Conservation (phyloP, 1,140 invertebrate genomes). For the Rhagoletis zephyria region DNA sequence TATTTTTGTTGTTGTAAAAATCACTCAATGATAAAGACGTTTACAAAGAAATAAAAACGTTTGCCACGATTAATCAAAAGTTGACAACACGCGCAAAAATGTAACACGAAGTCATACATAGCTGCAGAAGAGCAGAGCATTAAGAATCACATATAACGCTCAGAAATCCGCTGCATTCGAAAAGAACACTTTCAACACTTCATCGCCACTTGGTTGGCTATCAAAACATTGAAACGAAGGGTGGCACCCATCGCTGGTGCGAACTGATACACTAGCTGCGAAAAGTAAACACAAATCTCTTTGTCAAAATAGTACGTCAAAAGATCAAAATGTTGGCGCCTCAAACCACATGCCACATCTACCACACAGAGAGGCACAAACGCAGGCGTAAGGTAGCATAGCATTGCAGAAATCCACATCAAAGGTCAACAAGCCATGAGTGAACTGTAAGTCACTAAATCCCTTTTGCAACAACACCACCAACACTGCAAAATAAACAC, state of each 20-base stretch:
- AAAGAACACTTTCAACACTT: constrained; percentile 27
- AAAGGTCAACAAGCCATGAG: not conserved
- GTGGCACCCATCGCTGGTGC: not conserved
- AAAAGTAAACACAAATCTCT: constrained; percentile 13
- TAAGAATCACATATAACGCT: not conserved
- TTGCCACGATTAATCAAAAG: not conserved
- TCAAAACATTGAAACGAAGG: not conserved
- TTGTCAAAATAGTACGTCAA: not conserved
- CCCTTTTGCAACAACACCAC: not conserved
- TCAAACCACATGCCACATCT: not conserved
- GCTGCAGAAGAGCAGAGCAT: too few species aligned
- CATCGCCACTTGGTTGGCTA: not conserved
- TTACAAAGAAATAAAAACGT: not conserved
- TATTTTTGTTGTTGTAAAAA: not conserved
- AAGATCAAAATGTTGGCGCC: constrained; percentile 27
- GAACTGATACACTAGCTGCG: not conserved
- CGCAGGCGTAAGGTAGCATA: not conserved
- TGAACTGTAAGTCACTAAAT: constrained; percentile 11
- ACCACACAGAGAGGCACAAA: not conserved
- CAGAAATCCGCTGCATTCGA: not conserved
- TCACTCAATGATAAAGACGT: not conserved
- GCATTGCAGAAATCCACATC: not conserved
- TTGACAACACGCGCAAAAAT: not conserved
- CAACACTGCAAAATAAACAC: not conserved
- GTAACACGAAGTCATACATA: not conserved